phyloP scores from a whole-genome alignment of 2,797 vertebrate species.

The Hafferia zeledoni region DNA sequence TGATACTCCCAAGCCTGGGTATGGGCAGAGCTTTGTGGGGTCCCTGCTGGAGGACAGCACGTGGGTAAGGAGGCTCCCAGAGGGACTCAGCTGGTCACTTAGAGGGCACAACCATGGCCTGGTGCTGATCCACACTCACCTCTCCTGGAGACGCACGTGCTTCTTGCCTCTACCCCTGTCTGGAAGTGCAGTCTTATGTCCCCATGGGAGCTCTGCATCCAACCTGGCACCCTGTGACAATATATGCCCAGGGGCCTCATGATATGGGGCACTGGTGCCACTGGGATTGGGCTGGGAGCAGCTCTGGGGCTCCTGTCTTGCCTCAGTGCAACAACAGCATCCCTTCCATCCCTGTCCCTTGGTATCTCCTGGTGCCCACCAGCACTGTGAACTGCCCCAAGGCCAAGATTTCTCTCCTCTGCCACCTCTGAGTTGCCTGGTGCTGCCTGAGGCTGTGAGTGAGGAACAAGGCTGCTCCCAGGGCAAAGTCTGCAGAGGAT shows the following conservation, averaged over 20 bases:
- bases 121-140: too few species aligned
- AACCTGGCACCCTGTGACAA: background rate
- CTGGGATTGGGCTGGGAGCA: background rate
- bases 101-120: background rate
- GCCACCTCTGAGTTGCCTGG: background rate
- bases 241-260: accelerated
- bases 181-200: background rate
- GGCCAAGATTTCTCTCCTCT: background rate
- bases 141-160: too few species aligned
- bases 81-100: background rate
- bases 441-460: background rate
- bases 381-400: background rate
- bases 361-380: background rate
- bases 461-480: background rate
- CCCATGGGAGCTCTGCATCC: background rate
- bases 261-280: background rate
- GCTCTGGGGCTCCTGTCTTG: background rate
- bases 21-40: accelerated
- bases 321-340: background rate
- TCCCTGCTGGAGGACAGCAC: background rate
- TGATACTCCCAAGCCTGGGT: background rate
- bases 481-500: background rate
- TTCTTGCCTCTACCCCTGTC: background rate
- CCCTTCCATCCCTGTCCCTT: background rate
- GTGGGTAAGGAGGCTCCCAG: background rate